A percentile compares a stretch with the other conserved stretches of the same genome.
These are phyloP conservation scores for Cerastis leucographa DNA, from an alignment of 2,888 invertebrate genomes.

Conservation along the genomic window DNA sequence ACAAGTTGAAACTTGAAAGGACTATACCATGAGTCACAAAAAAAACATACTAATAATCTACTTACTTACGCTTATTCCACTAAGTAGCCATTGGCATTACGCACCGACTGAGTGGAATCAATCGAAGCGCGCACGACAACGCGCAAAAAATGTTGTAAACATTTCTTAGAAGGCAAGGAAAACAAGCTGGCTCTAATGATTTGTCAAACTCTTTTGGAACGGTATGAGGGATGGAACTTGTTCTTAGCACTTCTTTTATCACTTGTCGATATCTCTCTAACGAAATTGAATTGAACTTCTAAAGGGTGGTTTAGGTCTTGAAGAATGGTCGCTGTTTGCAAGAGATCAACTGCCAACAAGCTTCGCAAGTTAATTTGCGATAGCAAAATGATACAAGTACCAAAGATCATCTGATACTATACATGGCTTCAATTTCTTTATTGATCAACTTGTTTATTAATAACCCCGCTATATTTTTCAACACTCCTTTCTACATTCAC, in stretches of 20 bases:
- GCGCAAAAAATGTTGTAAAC: conserved; percentile 46
- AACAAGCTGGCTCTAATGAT: conserved; percentile 36
- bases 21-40: conserved; percentile 12
- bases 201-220: conserved; percentile 18
- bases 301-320: background rate
- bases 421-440: background rate
- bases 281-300: too few relatives aligned
- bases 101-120: conserved; percentile 1
- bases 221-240: background rate
- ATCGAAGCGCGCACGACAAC: conserved; percentile 5
- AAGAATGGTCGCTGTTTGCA: background rate
- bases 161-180: conserved; percentile 37
- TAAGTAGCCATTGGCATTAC: background rate
- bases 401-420: background rate
- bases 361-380: background rate
- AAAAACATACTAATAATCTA: background rate
- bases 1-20: conserved; percentile 10
- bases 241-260: background rate
- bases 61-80: background rate
- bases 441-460: conserved; percentile 9
- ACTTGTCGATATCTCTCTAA: background rate
- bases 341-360: background rate
- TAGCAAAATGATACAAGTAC: background rate
- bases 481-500: conserved; percentile 9
- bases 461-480: background rate